These are phyloP conservation scores for Ictalurus punctatus DNA, from an alignment of 2,113 vertebrate genomes.

Conservation along the genomic window DNA sequence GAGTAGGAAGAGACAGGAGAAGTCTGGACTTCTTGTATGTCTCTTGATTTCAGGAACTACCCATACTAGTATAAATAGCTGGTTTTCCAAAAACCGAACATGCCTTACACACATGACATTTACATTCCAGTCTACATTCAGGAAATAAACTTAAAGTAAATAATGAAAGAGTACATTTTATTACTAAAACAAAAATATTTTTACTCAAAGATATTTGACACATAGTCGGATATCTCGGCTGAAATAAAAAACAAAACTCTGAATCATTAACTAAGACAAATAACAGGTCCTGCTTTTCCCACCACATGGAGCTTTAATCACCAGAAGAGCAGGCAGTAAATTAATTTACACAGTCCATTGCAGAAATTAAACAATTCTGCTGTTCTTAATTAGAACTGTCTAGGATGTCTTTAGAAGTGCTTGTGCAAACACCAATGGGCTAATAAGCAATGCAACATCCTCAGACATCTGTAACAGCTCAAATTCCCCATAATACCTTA, in stretches of 20 bases:
- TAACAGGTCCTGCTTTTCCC: background rate
- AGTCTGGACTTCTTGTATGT: constrained; percentile 1
- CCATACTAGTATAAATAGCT: background rate
- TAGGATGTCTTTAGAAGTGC: background rate
- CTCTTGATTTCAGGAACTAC: constrained; percentile 9
- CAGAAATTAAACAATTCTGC: background rate
- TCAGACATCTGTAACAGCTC: constrained; percentile 13
- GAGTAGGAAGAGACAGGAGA: background rate
- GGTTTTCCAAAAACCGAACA: background rate
- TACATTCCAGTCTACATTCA: background rate
- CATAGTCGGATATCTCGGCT: background rate
- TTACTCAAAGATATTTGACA: background rate
- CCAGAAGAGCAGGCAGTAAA: background rate
- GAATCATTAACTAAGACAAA: background rate
- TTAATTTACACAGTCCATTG: background rate
- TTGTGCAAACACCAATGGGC: constrained; percentile 27
- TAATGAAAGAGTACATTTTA: background rate
- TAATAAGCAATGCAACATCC: constrained; percentile 22
- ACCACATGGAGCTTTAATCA: background rate
- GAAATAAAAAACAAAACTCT: background rate
- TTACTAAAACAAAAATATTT: background rate
- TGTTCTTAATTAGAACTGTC: background rate
- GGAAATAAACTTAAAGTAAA: background rate
- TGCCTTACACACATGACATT: background rate
- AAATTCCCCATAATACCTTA: background rate